These are phyloP conservation scores for Acleris sparsana DNA, from an alignment of 2,888 invertebrate species.

Conservation along the genomic window DNA sequence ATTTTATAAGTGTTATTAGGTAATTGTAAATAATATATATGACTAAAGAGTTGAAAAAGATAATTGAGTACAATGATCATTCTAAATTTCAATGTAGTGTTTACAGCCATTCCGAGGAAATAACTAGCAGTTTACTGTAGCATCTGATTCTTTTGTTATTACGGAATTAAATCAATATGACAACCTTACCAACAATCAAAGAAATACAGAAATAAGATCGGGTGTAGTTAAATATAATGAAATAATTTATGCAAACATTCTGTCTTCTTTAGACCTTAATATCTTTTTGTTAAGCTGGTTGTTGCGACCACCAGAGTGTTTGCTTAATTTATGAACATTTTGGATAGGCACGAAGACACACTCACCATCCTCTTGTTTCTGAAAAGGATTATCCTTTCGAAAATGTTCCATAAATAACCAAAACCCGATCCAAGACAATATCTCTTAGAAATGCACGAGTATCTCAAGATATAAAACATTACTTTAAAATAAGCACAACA, in stretches of 20 bases:
- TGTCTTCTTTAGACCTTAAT: slow-evolving; percentile 33
- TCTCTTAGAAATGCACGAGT: background rate
- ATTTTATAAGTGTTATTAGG: slow-evolving; percentile 1
- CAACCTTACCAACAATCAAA: slow-evolving; percentile 62
- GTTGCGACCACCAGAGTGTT: slow-evolving; percentile 53
- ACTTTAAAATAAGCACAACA: slow-evolving; percentile 44
- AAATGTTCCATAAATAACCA: slow-evolving; percentile 64
- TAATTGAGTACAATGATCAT: no score
- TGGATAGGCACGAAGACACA: slow-evolving; percentile 65
- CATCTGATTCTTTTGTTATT: background rate
- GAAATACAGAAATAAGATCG: slow-evolving; percentile 41
- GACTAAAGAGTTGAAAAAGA: no score
- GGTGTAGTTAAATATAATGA: slow-evolving; percentile 55
- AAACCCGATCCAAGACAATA: slow-evolving; percentile 41
- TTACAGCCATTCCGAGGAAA: background rate
- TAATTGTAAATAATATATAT: no score
- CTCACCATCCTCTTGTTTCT: slow-evolving; percentile 80
- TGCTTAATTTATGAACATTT: slow-evolving; percentile 68
- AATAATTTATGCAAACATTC: slow-evolving; percentile 64
- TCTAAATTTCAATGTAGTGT: background rate
- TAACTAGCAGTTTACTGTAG: background rate
- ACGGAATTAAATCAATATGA: slow-evolving; percentile 49
- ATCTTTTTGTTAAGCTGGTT: slow-evolving; percentile 13
- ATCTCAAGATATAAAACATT: background rate
- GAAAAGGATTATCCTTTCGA: slow-evolving; percentile 76